A percentile compares a stretch with the other conserved stretches of the same genome.
Conservation (phyloP, 2,888 invertebrate species). For the Aspidiotus destructor region DNA sequence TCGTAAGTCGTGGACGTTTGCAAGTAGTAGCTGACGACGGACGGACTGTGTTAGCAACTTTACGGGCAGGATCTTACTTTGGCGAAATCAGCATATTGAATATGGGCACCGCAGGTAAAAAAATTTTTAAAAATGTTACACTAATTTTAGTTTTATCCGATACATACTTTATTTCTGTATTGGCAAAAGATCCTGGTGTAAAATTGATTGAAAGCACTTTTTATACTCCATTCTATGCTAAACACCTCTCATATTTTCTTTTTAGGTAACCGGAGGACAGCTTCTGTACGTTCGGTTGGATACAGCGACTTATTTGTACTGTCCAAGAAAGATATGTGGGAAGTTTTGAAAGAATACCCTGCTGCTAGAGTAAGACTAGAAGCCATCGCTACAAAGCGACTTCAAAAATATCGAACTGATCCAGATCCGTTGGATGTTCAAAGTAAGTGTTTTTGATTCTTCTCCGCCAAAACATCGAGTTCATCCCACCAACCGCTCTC, state of each 20-base stretch:
- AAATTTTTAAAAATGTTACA: no score
- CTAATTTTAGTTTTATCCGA: no score
- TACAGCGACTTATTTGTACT: constrained; percentile 98
- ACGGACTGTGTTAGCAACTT: constrained; percentile 88
- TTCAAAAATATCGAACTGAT: constrained; percentile 83
- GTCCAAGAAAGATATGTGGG: constrained; percentile 99
- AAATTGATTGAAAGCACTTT: no score
- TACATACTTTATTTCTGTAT: no score
- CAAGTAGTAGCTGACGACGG: constrained; percentile 93
- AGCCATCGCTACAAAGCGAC: constrained; percentile 91
- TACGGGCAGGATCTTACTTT: constrained; percentile 98
- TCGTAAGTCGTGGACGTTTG: constrained; percentile 90
- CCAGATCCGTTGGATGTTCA: constrained; percentile 73
- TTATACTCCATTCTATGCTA: no score
- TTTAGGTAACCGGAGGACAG: constrained; percentile 90
- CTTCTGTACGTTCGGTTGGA: constrained; percentile 94
- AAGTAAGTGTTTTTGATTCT: constrained; percentile 51
- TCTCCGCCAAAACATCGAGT: constrained; percentile 12
- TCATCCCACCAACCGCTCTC: not conserved
- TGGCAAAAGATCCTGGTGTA: no score
- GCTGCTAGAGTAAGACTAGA: constrained; percentile 88
- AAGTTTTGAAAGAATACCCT: constrained; percentile 92
- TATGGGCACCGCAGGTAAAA: constrained; percentile 99
- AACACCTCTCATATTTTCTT: no score
- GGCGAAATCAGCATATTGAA: constrained; percentile 99